Evolutionary conservation across 2,888 invertebrate species (phyloP).

Genomic region (Meliscaeva auricollis): DNA sequence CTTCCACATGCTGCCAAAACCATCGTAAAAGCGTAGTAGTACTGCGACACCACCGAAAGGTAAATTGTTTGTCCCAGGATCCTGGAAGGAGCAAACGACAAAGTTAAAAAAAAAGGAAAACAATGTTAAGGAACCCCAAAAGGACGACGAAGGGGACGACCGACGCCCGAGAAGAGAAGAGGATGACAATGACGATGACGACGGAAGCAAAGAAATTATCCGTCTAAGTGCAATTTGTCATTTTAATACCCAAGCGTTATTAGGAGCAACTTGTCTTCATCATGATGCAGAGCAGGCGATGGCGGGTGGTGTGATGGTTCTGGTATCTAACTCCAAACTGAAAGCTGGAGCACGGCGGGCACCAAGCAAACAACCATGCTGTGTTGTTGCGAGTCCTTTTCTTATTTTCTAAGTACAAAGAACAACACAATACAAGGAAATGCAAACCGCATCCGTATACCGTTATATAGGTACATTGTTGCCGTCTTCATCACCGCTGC

Average conservation of each 20-base stretch:
- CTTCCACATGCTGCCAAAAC: slow-evolving; percentile 28
- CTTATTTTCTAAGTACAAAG: slow-evolving; percentile 20
- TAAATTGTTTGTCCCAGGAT: slow-evolving; percentile 27
- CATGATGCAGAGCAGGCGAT: slow-evolving; percentile 43
- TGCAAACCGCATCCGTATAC: slow-evolving; percentile 63
- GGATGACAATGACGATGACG: not conserved
- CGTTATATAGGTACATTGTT: slow-evolving; percentile 15
- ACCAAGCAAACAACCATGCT: slow-evolving; percentile 4
- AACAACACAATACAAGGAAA: slow-evolving; percentile 63
- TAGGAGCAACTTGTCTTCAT: slow-evolving; percentile 71
- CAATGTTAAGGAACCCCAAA: slow-evolving; percentile 24
- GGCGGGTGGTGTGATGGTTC: not conserved
- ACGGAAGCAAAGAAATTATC: slow-evolving; percentile 68
- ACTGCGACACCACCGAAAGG: slow-evolving; percentile 35
- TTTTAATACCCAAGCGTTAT: slow-evolving; percentile 75
- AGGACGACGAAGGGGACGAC: not conserved
- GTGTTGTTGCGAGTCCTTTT: not conserved
- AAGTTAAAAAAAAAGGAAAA: not conserved
- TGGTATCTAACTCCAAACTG: too few species aligned
- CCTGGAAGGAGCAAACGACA: not conserved
- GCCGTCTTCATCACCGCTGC: slow-evolving; percentile 38
- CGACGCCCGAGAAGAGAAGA: not conserved
- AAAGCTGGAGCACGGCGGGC: not conserved
- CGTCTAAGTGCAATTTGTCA: slow-evolving; percentile 77
- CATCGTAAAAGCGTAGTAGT: slow-evolving; percentile 18